Percentiles rank a stretch among this genome's conserved stretches.
Evolutionary conservation across 92 coral and sea anemone species (phyloP).

Genomic region (Parazoanthus darwini): DNA sequence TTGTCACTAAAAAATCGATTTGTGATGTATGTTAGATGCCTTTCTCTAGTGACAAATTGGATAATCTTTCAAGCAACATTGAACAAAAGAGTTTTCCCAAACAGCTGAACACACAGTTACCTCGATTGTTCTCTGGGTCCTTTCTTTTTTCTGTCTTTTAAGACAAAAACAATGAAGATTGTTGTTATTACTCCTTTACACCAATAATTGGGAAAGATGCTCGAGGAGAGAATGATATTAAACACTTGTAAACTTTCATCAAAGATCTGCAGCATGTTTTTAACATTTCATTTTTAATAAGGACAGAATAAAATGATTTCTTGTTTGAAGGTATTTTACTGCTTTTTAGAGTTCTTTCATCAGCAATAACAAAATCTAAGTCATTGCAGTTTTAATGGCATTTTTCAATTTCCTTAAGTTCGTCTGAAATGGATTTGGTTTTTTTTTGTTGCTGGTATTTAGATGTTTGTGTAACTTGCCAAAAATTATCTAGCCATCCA

Average conservation of each 20-base stretch:
- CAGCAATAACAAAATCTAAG: conserved; percentile 16
- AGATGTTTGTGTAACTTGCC: neutral
- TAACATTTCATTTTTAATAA: neutral
- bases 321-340: neutral
- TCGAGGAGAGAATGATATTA: neutral
- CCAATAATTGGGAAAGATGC: neutral
- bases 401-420: neutral
- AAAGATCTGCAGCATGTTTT: neutral
- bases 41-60: neutral
- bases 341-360: neutral
- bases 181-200: neutral
- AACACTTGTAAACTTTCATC: neutral
- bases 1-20: conserved; percentile 27
- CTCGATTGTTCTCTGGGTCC: neutral
- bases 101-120: neutral
- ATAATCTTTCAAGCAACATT: conserved; percentile 5
- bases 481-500: neutral
- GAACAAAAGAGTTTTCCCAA: conserved; percentile 23
- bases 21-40: conserved; percentile 16
- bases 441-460: neutral
- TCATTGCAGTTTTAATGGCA: neutral
- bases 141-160: neutral
- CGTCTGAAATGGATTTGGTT: neutral
- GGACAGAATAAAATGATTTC: neutral
- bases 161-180: no score